Evolutionary conservation across 1,140 invertebrate species (phyloP), one percentile per base, ranked within the genome.

Genomic region (Lucilia sericata): DNA sequence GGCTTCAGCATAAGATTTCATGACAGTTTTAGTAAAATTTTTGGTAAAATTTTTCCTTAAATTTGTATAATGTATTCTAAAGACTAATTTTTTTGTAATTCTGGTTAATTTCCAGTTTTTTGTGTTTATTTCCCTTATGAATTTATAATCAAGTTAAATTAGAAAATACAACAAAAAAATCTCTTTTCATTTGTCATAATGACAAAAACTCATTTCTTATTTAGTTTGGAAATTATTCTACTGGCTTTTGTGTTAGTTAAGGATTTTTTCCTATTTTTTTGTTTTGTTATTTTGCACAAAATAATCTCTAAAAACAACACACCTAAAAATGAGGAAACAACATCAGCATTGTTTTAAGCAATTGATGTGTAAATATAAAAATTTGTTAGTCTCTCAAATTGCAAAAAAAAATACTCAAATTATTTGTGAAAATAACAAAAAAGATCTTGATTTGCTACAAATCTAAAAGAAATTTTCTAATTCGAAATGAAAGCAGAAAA

Each of bases 121-220:
- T 30, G 25, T 2, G 2, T 14, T 60, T 60, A 60, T 60, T 60
- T 60, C 55, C 55, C 55, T 60, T 60, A 60, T 60, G 55, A 60
- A 60, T 60, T 60, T 60, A 60, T 60, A 60, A 60, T 60, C 55
- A 60, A 60, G 55, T 60, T 60, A 60, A n/a, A 60, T 60, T 60
- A 60, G 13, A 60, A 60, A 60, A 60, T 14, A 60, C 13, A 10
- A 60, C 14, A 60, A 60, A 60, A 60, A 14, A 55, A 60, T 0
- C 14, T 60, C 14, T 14, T 60, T 60, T 17, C 13, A 17, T 60
- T 60, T 60, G 55, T 60, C 55, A 60, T 60, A 60, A 60, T 60
- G 55, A 60, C 55, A 60, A 60, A 60, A 60, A 60, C 14, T 60
- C 55, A 60, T 60, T 60, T 60, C 55, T 60, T 60, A 60, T 60